Percentiles rank a stretch among this genome's conserved stretches.
These are phyloP conservation scores for Pantherophis vulpinus DNA, from an alignment of 2,797 vertebrate genomes.

Conservation along the genomic window DNA sequence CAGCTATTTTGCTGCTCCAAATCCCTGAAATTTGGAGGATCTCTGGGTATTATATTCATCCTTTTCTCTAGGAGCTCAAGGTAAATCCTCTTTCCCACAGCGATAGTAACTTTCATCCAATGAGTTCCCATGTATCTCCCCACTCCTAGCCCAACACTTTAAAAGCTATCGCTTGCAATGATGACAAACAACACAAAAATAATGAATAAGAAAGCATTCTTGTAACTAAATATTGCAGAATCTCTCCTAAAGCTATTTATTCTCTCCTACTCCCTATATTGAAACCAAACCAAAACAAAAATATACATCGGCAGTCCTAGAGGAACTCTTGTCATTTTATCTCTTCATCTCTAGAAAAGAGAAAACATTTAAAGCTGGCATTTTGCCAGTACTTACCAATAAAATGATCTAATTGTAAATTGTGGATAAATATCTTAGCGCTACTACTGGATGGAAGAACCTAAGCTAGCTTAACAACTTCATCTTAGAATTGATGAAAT, in stretches of 20 bases:
- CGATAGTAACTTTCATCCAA: neutral
- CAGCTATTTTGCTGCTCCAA: neutral
- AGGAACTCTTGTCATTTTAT: neutral
- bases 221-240: neutral
- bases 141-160: neutral
- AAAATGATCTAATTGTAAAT: neutral
- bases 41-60: neutral
- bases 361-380: accelerated
- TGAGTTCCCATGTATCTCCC: neutral
- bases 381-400: neutral
- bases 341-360: neutral
- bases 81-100: neutral
- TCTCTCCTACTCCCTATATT: neutral
- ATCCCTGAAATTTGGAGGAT: neutral
- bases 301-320: neutral
- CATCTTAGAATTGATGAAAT: neutral
- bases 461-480: neutral
- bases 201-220: neutral
- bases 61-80: neutral
- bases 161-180: neutral
- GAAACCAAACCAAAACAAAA: neutral
- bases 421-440: neutral
- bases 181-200: neutral
- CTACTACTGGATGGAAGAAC: neutral
- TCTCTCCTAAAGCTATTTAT: neutral